A percentile compares a stretch with the other conserved stretches of the same genome.
Evolutionary conservation across 2,888 invertebrate genomes (phyloP).

Genomic region (Hypomecis punctinalis): DNA sequence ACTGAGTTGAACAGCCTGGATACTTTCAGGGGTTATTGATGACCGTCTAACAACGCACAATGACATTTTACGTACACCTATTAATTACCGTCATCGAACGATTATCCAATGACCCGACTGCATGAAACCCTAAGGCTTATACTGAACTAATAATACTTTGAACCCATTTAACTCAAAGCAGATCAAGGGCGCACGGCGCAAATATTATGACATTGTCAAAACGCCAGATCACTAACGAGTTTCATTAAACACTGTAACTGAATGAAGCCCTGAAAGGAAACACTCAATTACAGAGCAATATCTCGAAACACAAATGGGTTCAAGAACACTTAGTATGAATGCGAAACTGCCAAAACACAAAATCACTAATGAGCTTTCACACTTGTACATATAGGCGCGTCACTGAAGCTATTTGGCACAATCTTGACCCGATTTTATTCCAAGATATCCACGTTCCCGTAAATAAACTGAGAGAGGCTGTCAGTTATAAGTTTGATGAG

Average conservation of each 20-base stretch:
- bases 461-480: slow-evolving; percentile 45
- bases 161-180: too few species aligned
- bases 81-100: too few species aligned
- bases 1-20: too few species aligned
- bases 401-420: slow-evolving; percentile 39
- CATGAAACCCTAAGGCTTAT: too few species aligned
- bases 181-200: not conserved
- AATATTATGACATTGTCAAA: not conserved
- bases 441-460: slow-evolving; percentile 33
- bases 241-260: too few species aligned
- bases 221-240: not conserved
- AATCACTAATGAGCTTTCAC: slow-evolving; percentile 40
- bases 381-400: slow-evolving; percentile 35
- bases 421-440: slow-evolving; percentile 48
- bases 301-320: not conserved
- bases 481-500: slow-evolving; percentile 40
- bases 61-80: too few species aligned
- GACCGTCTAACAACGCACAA: too few species aligned
- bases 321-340: slow-evolving; percentile 15
- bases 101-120: too few species aligned
- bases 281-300: not conserved
- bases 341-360: slow-evolving; percentile 37
- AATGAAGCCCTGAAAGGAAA: not conserved
- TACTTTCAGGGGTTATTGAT: too few species aligned
- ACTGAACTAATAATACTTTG: too few species aligned